Conservation (phyloP, 2,888 invertebrate species). For the Orchesella flavescens region DNA sequence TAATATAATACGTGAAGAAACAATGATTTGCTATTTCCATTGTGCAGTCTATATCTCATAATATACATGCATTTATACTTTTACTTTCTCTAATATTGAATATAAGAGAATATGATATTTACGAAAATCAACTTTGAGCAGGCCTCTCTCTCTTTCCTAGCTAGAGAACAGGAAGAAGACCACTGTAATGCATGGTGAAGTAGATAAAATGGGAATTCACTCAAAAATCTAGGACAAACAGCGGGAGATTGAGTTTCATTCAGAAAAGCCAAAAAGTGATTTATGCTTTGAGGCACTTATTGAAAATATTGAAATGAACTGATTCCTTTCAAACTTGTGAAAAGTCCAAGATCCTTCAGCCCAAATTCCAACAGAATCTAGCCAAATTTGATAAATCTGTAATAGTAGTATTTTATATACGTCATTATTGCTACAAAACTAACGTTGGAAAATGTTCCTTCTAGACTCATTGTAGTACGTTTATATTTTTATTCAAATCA, state of each 20-base stretch:
- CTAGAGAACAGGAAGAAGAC: slow-evolving; percentile 10
- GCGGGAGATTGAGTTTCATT: slow-evolving; percentile 36
- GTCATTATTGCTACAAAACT: too few species aligned
- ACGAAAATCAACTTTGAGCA: background rate
- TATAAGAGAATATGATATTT: background rate
- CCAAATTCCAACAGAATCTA: background rate
- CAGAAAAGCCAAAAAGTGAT: slow-evolving; percentile 43
- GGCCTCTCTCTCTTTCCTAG: too few species aligned
- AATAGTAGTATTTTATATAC: too few species aligned
- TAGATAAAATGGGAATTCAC: slow-evolving; percentile 38
- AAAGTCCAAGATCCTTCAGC: slow-evolving; percentile 17
- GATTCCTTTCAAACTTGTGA: slow-evolving; percentile 34
- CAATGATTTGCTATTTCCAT: background rate
- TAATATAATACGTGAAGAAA: background rate
- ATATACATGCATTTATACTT: too few species aligned
- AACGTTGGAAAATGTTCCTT: too few species aligned
- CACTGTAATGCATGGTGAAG: background rate
- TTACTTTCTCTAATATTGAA: background rate
- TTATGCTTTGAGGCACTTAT: slow-evolving; percentile 51
- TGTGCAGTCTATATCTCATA: too few species aligned
- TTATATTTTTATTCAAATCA: too few species aligned
- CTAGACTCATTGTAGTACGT: too few species aligned
- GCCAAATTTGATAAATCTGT: background rate
- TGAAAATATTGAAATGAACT: slow-evolving; percentile 57
- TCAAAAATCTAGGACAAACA: slow-evolving; percentile 42